Conservation (phyloP, 37 sponge, comb jelly and placozoan species). For the Spongilla lacustris region DNA sequence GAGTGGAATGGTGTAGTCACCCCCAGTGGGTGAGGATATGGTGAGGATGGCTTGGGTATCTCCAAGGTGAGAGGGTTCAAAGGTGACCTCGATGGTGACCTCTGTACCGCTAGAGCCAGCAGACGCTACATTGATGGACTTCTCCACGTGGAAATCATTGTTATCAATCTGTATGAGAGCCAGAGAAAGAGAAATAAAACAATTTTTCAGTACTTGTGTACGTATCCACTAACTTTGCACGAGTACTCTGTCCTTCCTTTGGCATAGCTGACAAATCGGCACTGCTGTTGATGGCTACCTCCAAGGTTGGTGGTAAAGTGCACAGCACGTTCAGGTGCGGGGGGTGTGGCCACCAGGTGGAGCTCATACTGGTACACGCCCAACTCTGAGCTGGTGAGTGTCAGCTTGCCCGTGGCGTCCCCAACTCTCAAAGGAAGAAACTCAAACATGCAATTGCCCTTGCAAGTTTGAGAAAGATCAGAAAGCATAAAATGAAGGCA, state of each 20-base stretch:
- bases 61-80: conserved; percentile 92
- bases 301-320: conserved; percentile 88
- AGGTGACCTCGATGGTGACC: conserved; percentile 87
- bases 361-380: conserved; percentile 96
- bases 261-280: conserved; percentile 83
- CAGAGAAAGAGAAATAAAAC: background rate
- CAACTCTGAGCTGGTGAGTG: conserved; percentile 78
- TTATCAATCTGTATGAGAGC: conserved; percentile 68
- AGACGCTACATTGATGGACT: conserved; percentile 82
- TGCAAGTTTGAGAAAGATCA: too few relatives aligned
- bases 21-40: conserved; percentile 86
- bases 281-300: conserved; percentile 66
- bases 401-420: conserved; percentile 75
- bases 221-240: conserved; percentile 70
- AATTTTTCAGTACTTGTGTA: background rate
- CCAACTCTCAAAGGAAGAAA: conserved; percentile 95
- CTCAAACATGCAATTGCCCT: conserved; percentile 94
- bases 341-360: conserved; percentile 74
- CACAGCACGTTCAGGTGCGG: conserved; percentile 85
- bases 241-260: conserved; percentile 89
- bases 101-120: conserved; percentile 83
- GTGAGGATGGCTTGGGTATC: conserved; percentile 82
- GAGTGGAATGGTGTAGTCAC: conserved; percentile 94
- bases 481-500: too few relatives aligned
- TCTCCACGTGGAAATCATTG: conserved; percentile 93